Conservation (phyloP, 2,888 invertebrate genomes). For the Cylloceria caligata region DNA sequence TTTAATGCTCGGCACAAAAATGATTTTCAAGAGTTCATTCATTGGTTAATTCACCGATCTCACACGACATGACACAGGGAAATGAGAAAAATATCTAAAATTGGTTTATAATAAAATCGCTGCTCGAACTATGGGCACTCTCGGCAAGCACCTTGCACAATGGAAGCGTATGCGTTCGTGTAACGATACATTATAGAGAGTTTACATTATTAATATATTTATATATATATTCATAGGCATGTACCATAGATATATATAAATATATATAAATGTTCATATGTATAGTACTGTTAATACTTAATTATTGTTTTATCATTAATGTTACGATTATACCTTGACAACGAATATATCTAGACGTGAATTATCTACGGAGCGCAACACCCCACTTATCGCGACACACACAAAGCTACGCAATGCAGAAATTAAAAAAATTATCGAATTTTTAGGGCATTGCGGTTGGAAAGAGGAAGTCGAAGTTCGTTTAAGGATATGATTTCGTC, state of each 20-base stretch:
- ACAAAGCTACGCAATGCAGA: slow-evolving; percentile 1
- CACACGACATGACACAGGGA: not conserved
- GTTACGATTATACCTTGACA: slow-evolving; percentile 71
- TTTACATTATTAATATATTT: slow-evolving; percentile 59
- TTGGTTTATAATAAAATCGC: slow-evolving; percentile 12
- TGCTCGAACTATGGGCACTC: slow-evolving; percentile 71
- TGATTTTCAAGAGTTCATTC: not conserved
- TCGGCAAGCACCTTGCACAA: slow-evolving; percentile 76
- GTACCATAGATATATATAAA: slow-evolving; percentile 52
- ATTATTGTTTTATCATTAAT: slow-evolving; percentile 68
- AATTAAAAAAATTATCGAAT: not conserved
- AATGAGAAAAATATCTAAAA: not conserved
- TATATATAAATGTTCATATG: not conserved
- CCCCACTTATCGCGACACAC: slow-evolving; percentile 12
- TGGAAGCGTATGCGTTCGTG: slow-evolving; percentile 79
- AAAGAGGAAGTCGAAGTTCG: slow-evolving; percentile 12
- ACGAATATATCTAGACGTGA: slow-evolving; percentile 69
- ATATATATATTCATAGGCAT: not conserved
- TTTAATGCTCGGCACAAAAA: not conserved
- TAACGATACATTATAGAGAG: slow-evolving; percentile 74
- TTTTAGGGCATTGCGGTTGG: slow-evolving; percentile 12
- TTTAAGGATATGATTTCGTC: slow-evolving; percentile 34
- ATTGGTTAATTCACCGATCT: not conserved
- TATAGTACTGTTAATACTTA: slow-evolving; percentile 54
- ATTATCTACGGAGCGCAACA: slow-evolving; percentile 43